These are phyloP conservation scores for Ia io DNA, from an alignment of 2,113 vertebrate species.

Conservation along the genomic window DNA sequence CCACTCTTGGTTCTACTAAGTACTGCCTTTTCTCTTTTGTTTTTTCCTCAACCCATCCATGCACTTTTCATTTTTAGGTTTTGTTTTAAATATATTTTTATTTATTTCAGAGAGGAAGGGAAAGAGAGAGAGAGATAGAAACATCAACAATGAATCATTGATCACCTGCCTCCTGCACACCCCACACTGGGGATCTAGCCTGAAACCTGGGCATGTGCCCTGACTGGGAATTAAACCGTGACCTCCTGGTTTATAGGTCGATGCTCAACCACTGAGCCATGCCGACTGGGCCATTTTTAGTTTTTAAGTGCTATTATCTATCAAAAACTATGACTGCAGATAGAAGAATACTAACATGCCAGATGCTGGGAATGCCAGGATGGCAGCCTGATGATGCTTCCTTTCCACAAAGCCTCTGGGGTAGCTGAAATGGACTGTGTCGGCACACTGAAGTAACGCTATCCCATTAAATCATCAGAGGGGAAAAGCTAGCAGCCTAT, in stretches of 20 bases:
- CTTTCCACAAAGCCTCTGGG: neutral
- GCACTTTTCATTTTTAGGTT: constrained; percentile 47
- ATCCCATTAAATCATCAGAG: neutral
- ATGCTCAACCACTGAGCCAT: neutral
- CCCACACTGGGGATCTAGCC: no score
- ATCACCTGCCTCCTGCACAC: neutral
- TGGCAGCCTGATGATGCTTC: neutral
- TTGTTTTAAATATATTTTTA: neutral
- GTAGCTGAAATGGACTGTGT: neutral
- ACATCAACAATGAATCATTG: neutral
- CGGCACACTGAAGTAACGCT: neutral
- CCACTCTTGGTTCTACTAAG: constrained; percentile 35
- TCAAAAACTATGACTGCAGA: neutral
- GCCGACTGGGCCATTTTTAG: neutral
- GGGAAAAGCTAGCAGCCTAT: neutral
- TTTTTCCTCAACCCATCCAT: constrained; percentile 37
- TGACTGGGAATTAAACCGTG: neutral
- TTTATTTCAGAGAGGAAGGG: no score
- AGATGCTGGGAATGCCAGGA: neutral
- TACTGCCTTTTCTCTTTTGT: constrained; percentile 5
- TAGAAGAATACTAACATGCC: neutral
- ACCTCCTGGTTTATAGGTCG: neutral
- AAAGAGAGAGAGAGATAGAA: neutral
- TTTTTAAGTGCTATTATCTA: constrained; percentile 14
- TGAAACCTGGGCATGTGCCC: neutral